A percentile compares a stretch with the other conserved stretches of the same genome.
phyloP scores from a whole-genome alignment of 2,113 vertebrate species.

The Pedionomus torquatus region DNA sequence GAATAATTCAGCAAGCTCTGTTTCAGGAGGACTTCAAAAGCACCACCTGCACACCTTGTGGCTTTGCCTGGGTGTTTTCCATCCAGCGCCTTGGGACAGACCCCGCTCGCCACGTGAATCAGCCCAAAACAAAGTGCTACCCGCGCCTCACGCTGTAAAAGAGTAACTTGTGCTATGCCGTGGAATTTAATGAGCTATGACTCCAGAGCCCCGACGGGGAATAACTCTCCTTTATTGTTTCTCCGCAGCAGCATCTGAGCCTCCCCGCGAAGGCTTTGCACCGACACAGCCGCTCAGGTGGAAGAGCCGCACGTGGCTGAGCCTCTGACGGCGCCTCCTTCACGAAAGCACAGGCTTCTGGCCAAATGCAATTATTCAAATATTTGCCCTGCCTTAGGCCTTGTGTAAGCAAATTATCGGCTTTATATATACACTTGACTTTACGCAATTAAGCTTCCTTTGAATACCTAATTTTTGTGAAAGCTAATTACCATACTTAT shows the following conservation, averaged over 20 bases:
- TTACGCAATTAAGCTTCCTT: not conserved
- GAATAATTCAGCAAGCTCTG: not conserved
- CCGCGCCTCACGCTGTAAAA: not conserved
- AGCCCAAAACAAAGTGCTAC: not conserved
- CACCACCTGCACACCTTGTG: not conserved
- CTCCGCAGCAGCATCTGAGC: not conserved
- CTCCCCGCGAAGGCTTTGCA: not conserved
- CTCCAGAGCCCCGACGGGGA: constrained; percentile 30
- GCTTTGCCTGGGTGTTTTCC: not conserved
- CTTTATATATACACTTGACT: not conserved
- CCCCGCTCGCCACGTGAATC: not conserved
- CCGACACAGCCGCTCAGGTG: not conserved
- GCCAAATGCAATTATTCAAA: constrained; percentile 1
- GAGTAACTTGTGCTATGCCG: constrained; percentile 18
- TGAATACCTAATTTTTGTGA: constrained; percentile 15
- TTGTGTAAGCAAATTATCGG: constrained; percentile 39
- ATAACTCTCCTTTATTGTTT: constrained; percentile 46
- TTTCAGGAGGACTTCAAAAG: not conserved
- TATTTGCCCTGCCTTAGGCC: constrained; percentile 17
- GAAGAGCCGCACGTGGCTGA: not conserved
- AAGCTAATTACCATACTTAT: constrained; percentile 6
- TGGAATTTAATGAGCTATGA: constrained; percentile 45
- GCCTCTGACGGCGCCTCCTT: not conserved
- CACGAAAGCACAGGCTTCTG: not conserved
- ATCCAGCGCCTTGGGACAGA: not conserved